Evolutionary conservation across 2,888 invertebrate genomes (phyloP), one percentile per base, ranked within the genome.

Genomic region (Pandemis corylana): DNA sequence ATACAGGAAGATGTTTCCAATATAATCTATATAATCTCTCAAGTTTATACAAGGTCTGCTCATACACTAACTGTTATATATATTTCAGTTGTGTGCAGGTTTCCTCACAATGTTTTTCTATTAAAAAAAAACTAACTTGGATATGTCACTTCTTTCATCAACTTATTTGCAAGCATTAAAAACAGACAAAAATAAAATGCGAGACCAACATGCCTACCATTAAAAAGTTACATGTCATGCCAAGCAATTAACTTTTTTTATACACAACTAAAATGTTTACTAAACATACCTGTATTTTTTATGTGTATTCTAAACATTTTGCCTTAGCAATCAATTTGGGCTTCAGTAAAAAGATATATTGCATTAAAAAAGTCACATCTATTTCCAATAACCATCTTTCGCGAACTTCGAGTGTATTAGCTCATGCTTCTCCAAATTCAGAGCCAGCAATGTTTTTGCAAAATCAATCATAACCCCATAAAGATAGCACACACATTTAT

Each of bases 381-480:
- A 72, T 72, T 56, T 65, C 49, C 28, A 59, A 49, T 20, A 41
- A 53, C 10, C 41, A 68, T 68, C 72, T 53, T 20, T 56, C 20
- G 46, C 44, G 63, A 44, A 65, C 49, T 36, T 59, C 59, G 69
- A 46, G 56, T 51, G 44, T 68, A 63, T 62, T 63, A 68, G 53
- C 36, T 59, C 46, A 73, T 61, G 59, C 44, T 41, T 49, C 28
- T 10, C n/a, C 13, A 36, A 65, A 2, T 42, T 9, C 69, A 59
- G 56, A 7, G 64, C 9, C 9, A 56, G 9, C 36, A 44, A 13
- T 63, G 28, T 28, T 51, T 5, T 10, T n/a, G 49, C 46, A 74
- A 70, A 69, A 15, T 9, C 61, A 74, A 70, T 65, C 65, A 42
- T 70, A 70, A 70, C 12, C 49, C 13, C 7, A 70, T 61, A 6